phyloP scores from a whole-genome alignment of 2,888 invertebrate genomes.

The Tenodera sinensis region DNA sequence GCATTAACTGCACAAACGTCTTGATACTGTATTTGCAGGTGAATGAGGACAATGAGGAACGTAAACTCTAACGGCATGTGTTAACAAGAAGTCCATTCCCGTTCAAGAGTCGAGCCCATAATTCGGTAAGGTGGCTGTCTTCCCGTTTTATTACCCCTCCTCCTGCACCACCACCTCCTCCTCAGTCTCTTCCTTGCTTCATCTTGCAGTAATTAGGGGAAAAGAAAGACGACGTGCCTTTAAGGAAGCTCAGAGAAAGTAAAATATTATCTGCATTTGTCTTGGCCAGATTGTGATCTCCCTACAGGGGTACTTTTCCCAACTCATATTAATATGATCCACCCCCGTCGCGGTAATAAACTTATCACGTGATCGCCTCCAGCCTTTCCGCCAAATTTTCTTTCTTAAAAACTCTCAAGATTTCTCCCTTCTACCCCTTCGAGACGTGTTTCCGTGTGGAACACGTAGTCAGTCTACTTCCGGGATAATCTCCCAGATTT shows the following conservation, averaged over 20 bases:
- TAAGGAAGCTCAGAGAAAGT: constrained; percentile 13
- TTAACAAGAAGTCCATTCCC: neutral
- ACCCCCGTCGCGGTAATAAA: constrained; percentile 19
- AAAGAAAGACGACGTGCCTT: constrained; percentile 29
- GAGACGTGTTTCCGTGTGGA: neutral
- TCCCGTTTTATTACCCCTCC: constrained; percentile 20
- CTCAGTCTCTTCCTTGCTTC: constrained; percentile 6
- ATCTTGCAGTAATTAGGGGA: constrained; percentile 28
- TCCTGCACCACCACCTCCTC: too few species aligned
- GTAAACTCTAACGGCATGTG: neutral
- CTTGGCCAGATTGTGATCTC: constrained; percentile 27
- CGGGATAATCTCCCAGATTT: neutral
- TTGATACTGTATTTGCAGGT: neutral
- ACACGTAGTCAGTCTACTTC: neutral
- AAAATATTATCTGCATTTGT: constrained; percentile 30
- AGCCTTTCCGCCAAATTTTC: constrained; percentile 22
- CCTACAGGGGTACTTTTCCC: constrained; percentile 22
- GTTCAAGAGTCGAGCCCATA: neutral
- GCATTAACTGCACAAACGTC: too few species aligned
- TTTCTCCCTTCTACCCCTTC: neutral
- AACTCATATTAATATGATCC: constrained; percentile 29
- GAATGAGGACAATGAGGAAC: neutral
- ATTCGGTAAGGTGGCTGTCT: constrained; percentile 25
- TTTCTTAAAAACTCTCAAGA: neutral
- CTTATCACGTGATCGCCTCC: constrained; percentile 24